Percentiles rank a stretch among this genome's conserved stretches.
Conservation (phyloP, 2,888 invertebrate species). For the Lithosia quadra region DNA sequence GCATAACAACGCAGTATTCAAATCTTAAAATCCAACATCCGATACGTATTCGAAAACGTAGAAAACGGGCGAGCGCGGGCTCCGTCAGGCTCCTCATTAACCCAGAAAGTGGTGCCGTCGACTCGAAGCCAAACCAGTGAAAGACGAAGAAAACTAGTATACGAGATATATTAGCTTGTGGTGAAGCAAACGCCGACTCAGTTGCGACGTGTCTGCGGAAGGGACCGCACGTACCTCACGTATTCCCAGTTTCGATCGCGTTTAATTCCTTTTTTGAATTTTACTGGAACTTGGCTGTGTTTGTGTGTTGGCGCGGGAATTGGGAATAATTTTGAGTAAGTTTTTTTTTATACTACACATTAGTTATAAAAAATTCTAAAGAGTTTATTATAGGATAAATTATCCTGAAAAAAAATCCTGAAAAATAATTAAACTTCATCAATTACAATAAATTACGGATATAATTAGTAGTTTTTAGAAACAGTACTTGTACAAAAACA, state of each 20-base stretch:
- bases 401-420: background rate
- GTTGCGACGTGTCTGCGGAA: conserved; percentile 63
- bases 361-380: background rate
- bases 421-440: background rate
- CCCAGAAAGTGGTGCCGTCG: conserved; percentile 80
- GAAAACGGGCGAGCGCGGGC: conserved; percentile 75
- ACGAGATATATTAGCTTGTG: conserved; percentile 81
- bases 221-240: conserved; percentile 58
- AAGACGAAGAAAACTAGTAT: conserved; percentile 84
- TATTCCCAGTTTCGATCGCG: conserved; percentile 48
- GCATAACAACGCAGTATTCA: conserved; percentile 69
- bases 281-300: conserved; percentile 57
- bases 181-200: conserved; percentile 57
- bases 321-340: conserved; percentile 69
- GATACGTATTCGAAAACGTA: conserved; percentile 81
- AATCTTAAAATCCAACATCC: conserved; percentile 58
- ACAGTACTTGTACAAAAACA: background rate
- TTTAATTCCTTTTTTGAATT: conserved; percentile 53
- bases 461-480: background rate
- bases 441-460: too few species aligned
- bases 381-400: background rate
- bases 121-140: conserved; percentile 75
- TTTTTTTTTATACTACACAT: conserved; percentile 31
- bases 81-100: conserved; percentile 81
- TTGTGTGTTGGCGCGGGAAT: conserved; percentile 62